phyloP scores from a whole-genome alignment of 1,140 invertebrate species.

The Lucilia cuprina region DNA sequence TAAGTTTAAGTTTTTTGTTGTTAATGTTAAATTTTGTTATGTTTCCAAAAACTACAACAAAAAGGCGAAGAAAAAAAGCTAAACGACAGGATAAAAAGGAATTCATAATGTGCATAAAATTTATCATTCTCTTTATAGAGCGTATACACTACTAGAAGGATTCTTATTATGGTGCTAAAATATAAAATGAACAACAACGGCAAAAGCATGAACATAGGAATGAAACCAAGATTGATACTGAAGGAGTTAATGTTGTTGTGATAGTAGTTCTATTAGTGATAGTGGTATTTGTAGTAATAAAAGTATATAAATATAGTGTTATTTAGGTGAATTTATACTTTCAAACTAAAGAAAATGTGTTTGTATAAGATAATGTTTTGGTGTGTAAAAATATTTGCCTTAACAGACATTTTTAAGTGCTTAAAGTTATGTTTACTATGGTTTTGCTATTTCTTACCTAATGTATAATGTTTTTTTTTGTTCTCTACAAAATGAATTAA shows the following conservation, averaged over 20 bases:
- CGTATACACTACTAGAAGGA: neutral
- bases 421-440: neutral
- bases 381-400: no score
- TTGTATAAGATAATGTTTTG: neutral
- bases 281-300: no score
- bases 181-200: no score
- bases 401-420: neutral
- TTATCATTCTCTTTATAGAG: neutral
- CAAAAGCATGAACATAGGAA: no score
- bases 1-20: neutral
- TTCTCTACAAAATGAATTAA: constrained; percentile 1
- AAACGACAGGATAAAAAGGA: neutral
- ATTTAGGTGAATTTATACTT: no score
- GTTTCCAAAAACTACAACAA: neutral
- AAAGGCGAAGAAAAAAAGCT: neutral
- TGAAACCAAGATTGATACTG: no score
- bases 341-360: neutral
- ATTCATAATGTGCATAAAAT: constrained; percentile 10
- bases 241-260: no score
- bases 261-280: no score
- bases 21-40: neutral
- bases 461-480: neutral
- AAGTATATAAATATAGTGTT: no score
- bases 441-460: no score
- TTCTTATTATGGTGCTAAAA: neutral